These are phyloP conservation scores for Oophaga sylvatica DNA, from an alignment of 2,797 vertebrate genomes.

Conservation along the genomic window DNA sequence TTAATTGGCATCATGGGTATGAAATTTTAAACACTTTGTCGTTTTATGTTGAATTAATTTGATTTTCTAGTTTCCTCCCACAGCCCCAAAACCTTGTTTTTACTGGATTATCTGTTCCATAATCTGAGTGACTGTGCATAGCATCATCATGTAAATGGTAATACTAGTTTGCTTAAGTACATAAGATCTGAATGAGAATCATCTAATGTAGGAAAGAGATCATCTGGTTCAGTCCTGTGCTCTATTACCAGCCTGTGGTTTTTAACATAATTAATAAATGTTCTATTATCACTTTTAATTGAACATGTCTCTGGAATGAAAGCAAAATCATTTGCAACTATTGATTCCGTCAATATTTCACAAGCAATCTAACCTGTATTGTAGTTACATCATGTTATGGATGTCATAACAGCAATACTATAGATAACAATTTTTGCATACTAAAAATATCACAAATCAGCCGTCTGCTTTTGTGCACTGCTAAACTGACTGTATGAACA, in stretches of 20 bases:
- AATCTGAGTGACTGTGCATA: neutral
- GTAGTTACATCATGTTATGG: too few species aligned
- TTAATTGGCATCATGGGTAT: neutral
- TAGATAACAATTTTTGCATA: too few species aligned
- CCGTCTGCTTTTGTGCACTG: too few species aligned
- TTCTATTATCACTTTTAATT: neutral
- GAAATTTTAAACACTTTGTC: neutral
- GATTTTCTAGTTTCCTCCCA: neutral
- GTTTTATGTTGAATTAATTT: neutral
- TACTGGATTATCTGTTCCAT: neutral
- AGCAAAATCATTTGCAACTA: neutral
- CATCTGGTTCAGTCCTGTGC: too few species aligned
- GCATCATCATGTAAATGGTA: neutral
- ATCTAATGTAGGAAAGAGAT: neutral
- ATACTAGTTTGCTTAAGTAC: neutral
- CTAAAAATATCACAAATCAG: too few species aligned
- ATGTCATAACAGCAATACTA: too few species aligned
- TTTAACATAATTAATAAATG: neutral
- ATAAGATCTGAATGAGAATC: neutral
- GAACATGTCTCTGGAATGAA: neutral
- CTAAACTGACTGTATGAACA: too few species aligned
- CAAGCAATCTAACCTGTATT: neutral
- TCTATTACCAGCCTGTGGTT: too few species aligned
- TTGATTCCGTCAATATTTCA: neutral
- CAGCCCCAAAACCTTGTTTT: neutral